Evolutionary conservation across 2,113 vertebrate species (phyloP), one percentile per base, ranked within the genome.

Genomic region (Triplophysa tibetana): DNA sequence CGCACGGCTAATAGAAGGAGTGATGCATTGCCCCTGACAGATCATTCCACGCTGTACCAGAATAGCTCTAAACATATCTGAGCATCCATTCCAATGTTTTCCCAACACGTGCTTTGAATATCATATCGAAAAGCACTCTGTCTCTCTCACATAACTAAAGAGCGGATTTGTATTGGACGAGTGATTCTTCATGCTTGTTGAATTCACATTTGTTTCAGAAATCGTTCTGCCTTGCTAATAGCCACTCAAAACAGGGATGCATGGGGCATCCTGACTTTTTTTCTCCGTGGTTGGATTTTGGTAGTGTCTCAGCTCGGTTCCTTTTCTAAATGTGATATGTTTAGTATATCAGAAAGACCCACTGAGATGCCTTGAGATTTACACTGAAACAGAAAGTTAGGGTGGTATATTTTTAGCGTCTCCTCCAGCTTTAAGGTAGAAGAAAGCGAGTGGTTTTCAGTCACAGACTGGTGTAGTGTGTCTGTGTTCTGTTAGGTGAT

Each of bases 41-140:
- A 73, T 73, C 54, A 60, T 73, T 60, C 70, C 33, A 41, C 8
- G 33, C 70, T 60, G 70, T 73, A 73, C 70, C 54, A 73, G 54
- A 73, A 73, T 73, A 73, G 54, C 41, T 75, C 72, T n/a, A 48
- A 75, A 62, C 41, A 75, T 75, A 56, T 62, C 58, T 26, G 56
- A 75, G 58, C 72, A 75, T 62, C 72, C 62, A 75, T 75, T 75
- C 21, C 72, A 75, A 62, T 75, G 72, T 75, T 75, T 73, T 48
- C 58, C 72, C 58, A 63, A 75, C 58, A 26, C 41, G 23, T 75
- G 72, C 41, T 75, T 62, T 61, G 56, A 75, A 62, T 75, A 75
- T 75, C 72, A 61, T 61, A 63, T 62, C 14, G 9, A 19, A 48
- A 75, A 75, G 38, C 41, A 19, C 41, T 75, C 72, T 61, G 54